phyloP scores from a whole-genome alignment of 30 jellyfish, hydroid and myxozoan genomes.

The Pelagia noctiluca region DNA sequence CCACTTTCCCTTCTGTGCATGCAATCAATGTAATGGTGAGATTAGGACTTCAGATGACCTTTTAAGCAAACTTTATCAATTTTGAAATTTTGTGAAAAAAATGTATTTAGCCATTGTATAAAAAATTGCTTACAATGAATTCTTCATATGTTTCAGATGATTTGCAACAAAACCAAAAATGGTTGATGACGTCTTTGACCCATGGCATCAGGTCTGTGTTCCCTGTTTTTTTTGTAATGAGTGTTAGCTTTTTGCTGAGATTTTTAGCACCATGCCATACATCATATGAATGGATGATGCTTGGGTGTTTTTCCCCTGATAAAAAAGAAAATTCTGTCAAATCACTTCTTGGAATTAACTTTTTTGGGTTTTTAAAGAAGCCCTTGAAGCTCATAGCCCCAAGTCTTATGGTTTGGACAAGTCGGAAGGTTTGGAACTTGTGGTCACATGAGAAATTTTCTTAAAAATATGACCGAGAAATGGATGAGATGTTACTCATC shows the following conservation, averaged over 20 bases:
- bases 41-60: too few species aligned
- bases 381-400: not conserved
- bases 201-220: constrained; percentile 7
- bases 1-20: too few species aligned
- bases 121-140: constrained; percentile 11
- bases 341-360: too few species aligned
- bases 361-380: not conserved
- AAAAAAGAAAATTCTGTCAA: not conserved
- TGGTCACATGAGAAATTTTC: too few species aligned
- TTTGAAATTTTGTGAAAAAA: not conserved
- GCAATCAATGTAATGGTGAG: too few species aligned
- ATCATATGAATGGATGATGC: not conserved
- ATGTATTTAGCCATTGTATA: not conserved
- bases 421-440: too few species aligned
- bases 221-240: not conserved
- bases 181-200: constrained; percentile 22
- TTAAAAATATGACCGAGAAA: too few species aligned
- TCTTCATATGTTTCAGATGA: constrained; percentile 12
- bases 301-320: constrained; percentile 23
- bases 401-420: too few species aligned
- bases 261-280: constrained; percentile 20
- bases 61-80: too few species aligned
- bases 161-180: constrained; percentile 21
- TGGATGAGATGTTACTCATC: too few species aligned
- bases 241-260: not conserved